A percentile compares a stretch with the other conserved stretches of the same genome.
Evolutionary conservation across 2,888 invertebrate species (phyloP).

Genomic region (Drosophila nigricruria): DNA sequence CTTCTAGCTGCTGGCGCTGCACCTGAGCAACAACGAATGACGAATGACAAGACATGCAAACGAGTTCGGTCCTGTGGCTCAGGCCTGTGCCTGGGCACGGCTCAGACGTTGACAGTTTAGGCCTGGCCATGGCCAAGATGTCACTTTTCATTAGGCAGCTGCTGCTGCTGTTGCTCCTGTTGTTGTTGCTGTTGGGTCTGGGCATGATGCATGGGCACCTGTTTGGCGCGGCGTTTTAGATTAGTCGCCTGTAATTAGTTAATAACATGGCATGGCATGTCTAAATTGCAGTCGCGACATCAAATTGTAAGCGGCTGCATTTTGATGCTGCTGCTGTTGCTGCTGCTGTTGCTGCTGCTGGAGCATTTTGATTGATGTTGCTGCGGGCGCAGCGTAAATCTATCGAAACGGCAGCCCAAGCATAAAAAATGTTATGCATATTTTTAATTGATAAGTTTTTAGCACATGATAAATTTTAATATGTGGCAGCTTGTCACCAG

Average conservation of each 20-base stretch:
- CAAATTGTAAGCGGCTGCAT: constrained; percentile 63
- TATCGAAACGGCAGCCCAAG: constrained; percentile 35
- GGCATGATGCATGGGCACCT: constrained; percentile 72
- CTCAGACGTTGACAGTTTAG: constrained; percentile 76
- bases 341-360: constrained; percentile 24
- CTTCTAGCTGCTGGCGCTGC: constrained; percentile 81
- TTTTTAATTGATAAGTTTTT: constrained; percentile 84
- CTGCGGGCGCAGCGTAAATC: constrained; percentile 64
- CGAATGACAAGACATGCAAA: constrained; percentile 67
- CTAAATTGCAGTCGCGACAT: constrained; percentile 79
- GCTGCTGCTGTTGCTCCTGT: constrained; percentile 30
- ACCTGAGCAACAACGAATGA: constrained; percentile 59
- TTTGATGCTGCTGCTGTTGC: constrained; percentile 67
- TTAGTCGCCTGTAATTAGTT: constrained; percentile 84
- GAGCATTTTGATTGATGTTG: constrained; percentile 83
- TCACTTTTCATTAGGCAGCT: constrained; percentile 83
- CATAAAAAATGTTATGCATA: constrained; percentile 78
- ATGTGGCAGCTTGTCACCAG: constrained; percentile 64
- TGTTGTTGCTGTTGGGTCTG: constrained; percentile 43
- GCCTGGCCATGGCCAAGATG: constrained; percentile 83
- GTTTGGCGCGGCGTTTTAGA: constrained; percentile 79
- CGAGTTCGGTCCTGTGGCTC: constrained; percentile 41
- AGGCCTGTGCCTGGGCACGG: constrained; percentile 36
- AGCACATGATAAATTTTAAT: constrained; percentile 84
- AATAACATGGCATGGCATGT: constrained; percentile 84